Base-by-base conservation (phyloP, 1,140 invertebrate genomes). In the Rhysida immarginata region DNA sequence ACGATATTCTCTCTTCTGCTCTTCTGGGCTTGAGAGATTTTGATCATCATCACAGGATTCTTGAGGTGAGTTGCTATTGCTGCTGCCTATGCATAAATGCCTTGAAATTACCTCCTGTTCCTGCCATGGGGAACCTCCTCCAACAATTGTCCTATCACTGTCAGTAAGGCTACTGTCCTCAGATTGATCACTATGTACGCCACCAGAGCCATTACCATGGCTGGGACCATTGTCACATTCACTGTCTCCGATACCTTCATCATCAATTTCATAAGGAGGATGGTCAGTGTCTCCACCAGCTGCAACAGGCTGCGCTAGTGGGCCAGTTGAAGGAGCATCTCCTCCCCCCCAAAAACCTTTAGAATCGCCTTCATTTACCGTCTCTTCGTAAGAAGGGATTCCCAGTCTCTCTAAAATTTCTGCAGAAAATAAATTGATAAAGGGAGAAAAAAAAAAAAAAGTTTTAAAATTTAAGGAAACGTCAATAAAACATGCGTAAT, bases 161-260 rank as follows among this genome's bases (percentile, higher is more conserved):
- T 85, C 83, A 57, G 82, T 85, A 18, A 85, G 71, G 64, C 82
- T 84, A 62, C 81, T 84, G 65, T 86, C 84, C 65, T 86, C 84
- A 26, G 61, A 64, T 80, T 84, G 61, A 81, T 62, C 82, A 67
- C 82, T 85, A 61, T 82, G 80, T 62, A 79, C 77, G 23, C 61
- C 61, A 14, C 53, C 49, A 45, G 29, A 46, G 14, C 50, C 54
- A 43, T 26, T 49, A 23, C 56, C 51, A 54, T 53, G 56, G 20
- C 53, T 44, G 29, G 35, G 8, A 18, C 45, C 23, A 23, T 56
- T 54, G 21, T 55, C 44, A 21, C 35, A 45, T 58, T 61, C 60
- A 35, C 27, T 62, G 43, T 65, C 65, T 18, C 62, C 64, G 16
- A 62, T 60, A 11, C 63, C 65, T 53, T 68, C 65, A 56, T 67